Base-by-base conservation (phyloP, 2,888 invertebrate genomes). In the Acleris emargana region DNA sequence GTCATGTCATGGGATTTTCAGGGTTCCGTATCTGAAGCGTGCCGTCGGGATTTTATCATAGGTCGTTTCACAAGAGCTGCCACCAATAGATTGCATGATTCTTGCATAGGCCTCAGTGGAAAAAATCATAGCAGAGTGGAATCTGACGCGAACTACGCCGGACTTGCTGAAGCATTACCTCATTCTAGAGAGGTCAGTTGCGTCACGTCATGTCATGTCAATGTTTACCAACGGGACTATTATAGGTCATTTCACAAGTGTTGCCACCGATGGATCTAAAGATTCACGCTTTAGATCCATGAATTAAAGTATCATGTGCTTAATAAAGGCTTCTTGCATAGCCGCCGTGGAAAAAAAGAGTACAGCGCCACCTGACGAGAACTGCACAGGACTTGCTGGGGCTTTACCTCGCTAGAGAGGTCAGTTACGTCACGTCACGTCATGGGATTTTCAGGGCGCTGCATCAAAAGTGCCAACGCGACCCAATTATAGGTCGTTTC, bases 331-430 rank as follows among this genome's bases (percentile, higher is more conserved):
- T 22, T 73, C 76, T 0, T 76, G 78, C 55, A 66, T 72, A 3
- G n/a, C 79, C 0, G 84, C 81, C 0, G 75, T 86, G 1, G n/a
- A n/a, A n/a, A n/a, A n/a, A n/a, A n/a, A 93, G 98, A 20, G 93
- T 94, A 38, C 94, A 95, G 67, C 96, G 97, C 68, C 95, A 95
- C 76, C 89, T 96, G 69, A 96, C 95, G 72, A 94, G 95, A 28
- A 95, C 95, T 53, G 96, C 97, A 88, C 97, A 97, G 79, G 97
- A 97, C 74, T 82, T 97, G 25, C 93, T 99, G 1, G 97, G 97
- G 45, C 95, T 96, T 69, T 99, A 99, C 88, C 94, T 99, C 60
- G 94, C 93, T 99, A 73, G 99, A 99, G 85, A 96, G 98, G 94
- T 94, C 76, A 32, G 17, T 22, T 9, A 16, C n/a, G 47, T 25